These are phyloP conservation scores for Alloscopus bannaensis DNA, from an alignment of 2,888 invertebrate species.

Conservation along the genomic window DNA sequence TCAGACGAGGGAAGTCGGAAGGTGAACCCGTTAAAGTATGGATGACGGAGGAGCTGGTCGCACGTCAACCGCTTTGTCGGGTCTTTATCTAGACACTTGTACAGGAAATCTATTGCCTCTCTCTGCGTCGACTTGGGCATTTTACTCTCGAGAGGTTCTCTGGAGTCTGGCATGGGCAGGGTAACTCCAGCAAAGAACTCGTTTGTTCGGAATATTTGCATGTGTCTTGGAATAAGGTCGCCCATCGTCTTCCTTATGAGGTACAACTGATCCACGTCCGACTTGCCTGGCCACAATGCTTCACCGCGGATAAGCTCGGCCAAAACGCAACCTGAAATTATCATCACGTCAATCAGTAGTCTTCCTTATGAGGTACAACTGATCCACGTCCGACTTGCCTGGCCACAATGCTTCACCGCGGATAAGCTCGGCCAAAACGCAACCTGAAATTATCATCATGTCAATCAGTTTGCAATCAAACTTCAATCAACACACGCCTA, in stretches of 20 bases:
- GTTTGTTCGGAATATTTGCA: conserved; percentile 96
- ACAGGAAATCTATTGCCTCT: conserved; percentile 87
- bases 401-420: conserved; percentile 97
- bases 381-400: conserved; percentile 98
- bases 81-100: conserved; percentile 97
- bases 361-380: conserved; percentile 95
- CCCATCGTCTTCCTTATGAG: conserved; percentile 96
- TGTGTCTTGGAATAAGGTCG: conserved; percentile 93
- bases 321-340: conserved; percentile 84
- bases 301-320: conserved; percentile 92
- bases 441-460: no score
- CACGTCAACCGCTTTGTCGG: conserved; percentile 94
- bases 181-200: conserved; percentile 95
- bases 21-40: conserved; percentile 91
- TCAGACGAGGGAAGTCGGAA: conserved; percentile 87
- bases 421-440: conserved; percentile 90
- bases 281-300: conserved; percentile 98
- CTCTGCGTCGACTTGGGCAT: conserved; percentile 85
- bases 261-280: conserved; percentile 98
- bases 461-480: no score
- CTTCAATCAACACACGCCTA: no score
- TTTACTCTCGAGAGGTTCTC: conserved; percentile 90
- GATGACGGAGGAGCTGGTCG: conserved; percentile 91
- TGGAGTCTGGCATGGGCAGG: conserved; percentile 91
- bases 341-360: no score